These are phyloP conservation scores for Heliconius ethilla DNA, from an alignment of 2,888 invertebrate species.

Conservation along the genomic window DNA sequence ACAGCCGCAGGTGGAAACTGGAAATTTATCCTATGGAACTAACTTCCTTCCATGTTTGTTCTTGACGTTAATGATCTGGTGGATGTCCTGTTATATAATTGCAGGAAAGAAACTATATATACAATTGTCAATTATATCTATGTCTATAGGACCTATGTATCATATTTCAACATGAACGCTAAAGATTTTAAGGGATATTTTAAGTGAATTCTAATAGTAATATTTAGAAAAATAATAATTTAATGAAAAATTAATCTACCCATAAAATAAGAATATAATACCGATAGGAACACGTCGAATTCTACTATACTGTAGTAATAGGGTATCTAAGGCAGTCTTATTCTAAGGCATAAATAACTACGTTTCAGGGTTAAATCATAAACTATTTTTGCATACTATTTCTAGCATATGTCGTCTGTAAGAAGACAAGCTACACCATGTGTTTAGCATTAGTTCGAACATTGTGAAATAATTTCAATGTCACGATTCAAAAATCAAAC, in stretches of 20 bases:
- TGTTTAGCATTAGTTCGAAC: conserved; percentile 8
- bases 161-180: not conserved
- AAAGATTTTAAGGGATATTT: not conserved
- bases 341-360: not conserved
- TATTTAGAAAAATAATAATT: no score
- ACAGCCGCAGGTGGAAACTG: conserved; percentile 31
- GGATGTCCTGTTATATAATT: not conserved
- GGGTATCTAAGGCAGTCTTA: not conserved
- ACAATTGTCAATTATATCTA: not conserved
- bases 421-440: conserved; percentile 14
- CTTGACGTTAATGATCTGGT: conserved; percentile 15
- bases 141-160: not conserved
- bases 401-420: conserved; percentile 7
- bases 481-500: conserved; percentile 3
- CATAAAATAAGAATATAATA: no score
- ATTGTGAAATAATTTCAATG: conserved; percentile 21
- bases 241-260: no score
- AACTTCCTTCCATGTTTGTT: conserved; percentile 32
- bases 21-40: conserved; percentile 33
- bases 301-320: not conserved
- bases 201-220: not conserved
- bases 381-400: conserved; percentile 16
- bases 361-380: conserved; percentile 1
- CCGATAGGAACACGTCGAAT: no score
- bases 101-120: not conserved